These are phyloP conservation scores for Ceyx margarethae DNA, from an alignment of 2,113 vertebrate genomes.

Conservation along the genomic window DNA sequence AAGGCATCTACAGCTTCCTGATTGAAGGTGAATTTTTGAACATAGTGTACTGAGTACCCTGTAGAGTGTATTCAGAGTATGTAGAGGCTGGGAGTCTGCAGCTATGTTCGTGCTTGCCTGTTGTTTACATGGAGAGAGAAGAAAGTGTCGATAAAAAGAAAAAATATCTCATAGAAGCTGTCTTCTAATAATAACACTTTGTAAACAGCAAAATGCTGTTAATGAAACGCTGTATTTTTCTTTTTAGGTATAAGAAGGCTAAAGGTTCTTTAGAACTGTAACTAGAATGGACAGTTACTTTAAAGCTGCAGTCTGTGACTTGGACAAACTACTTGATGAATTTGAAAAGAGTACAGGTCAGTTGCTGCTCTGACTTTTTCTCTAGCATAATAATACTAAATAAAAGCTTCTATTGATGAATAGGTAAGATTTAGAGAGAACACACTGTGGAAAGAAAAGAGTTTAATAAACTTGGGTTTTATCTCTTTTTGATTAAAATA, in stretches of 20 bases:
- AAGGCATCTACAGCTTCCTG: background rate
- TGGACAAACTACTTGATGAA: constrained; percentile 97
- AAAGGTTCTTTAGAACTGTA: constrained; percentile 6
- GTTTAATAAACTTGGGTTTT: background rate
- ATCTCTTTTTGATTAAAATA: constrained; percentile 53
- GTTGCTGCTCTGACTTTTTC: constrained; percentile 22
- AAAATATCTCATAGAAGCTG: background rate
- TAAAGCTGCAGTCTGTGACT: constrained; percentile 92
- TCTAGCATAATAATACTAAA: background rate
- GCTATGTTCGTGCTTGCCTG: background rate
- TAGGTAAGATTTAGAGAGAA: background rate
- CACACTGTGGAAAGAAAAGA: background rate
- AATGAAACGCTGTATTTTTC: background rate
- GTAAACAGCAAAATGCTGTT: background rate
- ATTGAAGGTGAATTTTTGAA: background rate
- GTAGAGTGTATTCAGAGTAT: background rate
- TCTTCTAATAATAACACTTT: background rate
- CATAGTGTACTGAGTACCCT: background rate
- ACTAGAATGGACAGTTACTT: constrained; percentile 95
- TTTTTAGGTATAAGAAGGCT: constrained; percentile 59
- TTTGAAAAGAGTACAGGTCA: constrained; percentile 93
- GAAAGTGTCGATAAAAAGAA: background rate
- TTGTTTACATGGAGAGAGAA: background rate
- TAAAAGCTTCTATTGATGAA: background rate
- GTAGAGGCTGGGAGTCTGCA: background rate